Conservation (phyloP, 2,888 invertebrate genomes). For the Caenorhabditis sp. region DNA sequence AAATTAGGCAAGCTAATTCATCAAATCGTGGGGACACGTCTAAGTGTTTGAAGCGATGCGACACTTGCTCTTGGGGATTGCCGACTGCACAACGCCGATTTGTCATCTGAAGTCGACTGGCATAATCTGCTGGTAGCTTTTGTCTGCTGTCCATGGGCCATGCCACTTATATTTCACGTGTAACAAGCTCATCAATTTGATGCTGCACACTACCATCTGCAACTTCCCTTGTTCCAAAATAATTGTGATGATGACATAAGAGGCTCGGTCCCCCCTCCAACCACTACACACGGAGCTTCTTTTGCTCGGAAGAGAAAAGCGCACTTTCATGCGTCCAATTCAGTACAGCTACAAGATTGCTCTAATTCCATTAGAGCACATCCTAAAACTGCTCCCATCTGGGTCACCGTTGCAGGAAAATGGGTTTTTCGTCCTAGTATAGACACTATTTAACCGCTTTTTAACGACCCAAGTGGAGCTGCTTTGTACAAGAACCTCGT, state of each 20-base stretch:
- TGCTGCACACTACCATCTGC: slow-evolving; percentile 10
- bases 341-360: slow-evolving; percentile 46
- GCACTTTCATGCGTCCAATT: slow-evolving; percentile 43
- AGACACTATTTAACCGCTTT: slow-evolving; percentile 17
- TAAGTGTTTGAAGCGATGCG: slow-evolving; percentile 43
- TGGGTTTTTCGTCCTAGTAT: slow-evolving; percentile 24
- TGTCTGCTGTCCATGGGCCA: slow-evolving; percentile 7
- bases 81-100: slow-evolving; percentile 38
- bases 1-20: slow-evolving; percentile 38
- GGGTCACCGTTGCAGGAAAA: slow-evolving; percentile 50
- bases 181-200: slow-evolving; percentile 27
- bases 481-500: slow-evolving; percentile 3
- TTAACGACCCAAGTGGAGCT: slow-evolving; percentile 10
- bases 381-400: slow-evolving; percentile 42
- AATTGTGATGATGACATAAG: slow-evolving; percentile 40
- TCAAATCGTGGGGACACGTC: slow-evolving; percentile 35
- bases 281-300: slow-evolving; percentile 33
- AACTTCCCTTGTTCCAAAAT: slow-evolving; percentile 52
- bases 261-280: slow-evolving; percentile 26
- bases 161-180: slow-evolving; percentile 27
- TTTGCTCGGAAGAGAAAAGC: slow-evolving; percentile 29
- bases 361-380: slow-evolving; percentile 52
- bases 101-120: slow-evolving; percentile 52
- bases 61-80: slow-evolving; percentile 54
- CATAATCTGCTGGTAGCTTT: slow-evolving; percentile 49